Evolutionary conservation across 2,888 invertebrate species (phyloP).

Genomic region (Microctonus hyperodae): DNA sequence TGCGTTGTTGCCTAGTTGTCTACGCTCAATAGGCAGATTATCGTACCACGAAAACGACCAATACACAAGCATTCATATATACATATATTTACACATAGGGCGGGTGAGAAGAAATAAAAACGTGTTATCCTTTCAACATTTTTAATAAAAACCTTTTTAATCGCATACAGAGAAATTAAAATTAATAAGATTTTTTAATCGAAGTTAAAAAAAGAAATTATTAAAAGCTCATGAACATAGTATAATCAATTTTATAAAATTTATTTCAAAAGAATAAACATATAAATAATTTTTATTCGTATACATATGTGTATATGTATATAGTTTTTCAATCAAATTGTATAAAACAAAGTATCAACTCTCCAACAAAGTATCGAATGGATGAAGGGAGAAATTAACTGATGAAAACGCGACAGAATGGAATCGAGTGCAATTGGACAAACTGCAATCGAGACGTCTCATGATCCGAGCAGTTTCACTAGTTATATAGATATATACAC

Average conservation of each 20-base stretch:
- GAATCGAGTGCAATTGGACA: slow-evolving; percentile 36
- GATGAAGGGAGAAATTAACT: neutral
- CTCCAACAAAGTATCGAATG: neutral
- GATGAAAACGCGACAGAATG: slow-evolving; percentile 23
- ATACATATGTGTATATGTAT: neutral
- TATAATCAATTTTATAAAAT: neutral
- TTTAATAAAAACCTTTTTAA: neutral
- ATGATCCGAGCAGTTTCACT: slow-evolving; percentile 37
- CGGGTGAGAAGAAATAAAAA: slow-evolving; percentile 8
- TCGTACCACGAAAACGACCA: slow-evolving; percentile 35
- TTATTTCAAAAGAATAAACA: neutral
- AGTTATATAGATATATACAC: too few species aligned
- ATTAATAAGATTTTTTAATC: neutral
- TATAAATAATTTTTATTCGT: neutral
- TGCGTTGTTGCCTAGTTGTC: slow-evolving; percentile 41
- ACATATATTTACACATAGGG: neutral
- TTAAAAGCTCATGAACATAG: neutral
- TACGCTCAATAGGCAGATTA: slow-evolving; percentile 56
- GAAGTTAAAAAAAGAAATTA: neutral
- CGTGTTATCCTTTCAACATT: neutral
- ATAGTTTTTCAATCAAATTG: neutral
- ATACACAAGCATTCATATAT: too few species aligned
- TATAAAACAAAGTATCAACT: too few species aligned
- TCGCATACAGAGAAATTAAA: neutral
- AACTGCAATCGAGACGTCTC: slow-evolving; percentile 35